Evolutionary conservation across 2,113 vertebrate species (phyloP).

Genomic region (Cochlearius cochlearius): DNA sequence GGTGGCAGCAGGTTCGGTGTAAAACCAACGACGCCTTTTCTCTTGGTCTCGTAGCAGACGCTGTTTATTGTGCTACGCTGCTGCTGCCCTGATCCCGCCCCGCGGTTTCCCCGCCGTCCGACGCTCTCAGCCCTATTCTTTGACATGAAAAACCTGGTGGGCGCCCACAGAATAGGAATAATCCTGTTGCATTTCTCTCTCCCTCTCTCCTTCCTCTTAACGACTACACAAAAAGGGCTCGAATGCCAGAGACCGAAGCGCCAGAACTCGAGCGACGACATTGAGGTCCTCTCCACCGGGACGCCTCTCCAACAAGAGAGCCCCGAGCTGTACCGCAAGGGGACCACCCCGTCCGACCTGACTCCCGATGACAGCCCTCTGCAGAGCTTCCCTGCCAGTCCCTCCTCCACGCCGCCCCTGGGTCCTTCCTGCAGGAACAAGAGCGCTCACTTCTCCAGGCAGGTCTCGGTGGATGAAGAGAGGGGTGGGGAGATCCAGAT

Average conservation of each 20-base stretch:
- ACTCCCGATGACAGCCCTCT: slow-evolving; percentile 91
- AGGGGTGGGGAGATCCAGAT: slow-evolving; percentile 92
- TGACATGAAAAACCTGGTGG: fast-evolving
- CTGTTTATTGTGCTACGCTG: background rate
- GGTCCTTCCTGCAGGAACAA: slow-evolving; percentile 79
- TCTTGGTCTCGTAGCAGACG: background rate
- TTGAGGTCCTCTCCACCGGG: slow-evolving; percentile 89
- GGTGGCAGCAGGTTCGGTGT: background rate
- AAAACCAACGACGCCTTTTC: background rate
- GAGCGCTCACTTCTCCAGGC: slow-evolving; percentile 89
- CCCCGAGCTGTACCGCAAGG: slow-evolving; percentile 93
- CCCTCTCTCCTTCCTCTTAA: background rate
- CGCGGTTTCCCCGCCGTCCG: fast-evolving
- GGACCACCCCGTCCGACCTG: slow-evolving; percentile 90
- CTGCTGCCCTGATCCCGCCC: background rate
- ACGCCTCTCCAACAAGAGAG: slow-evolving; percentile 85
- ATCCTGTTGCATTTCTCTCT: background rate
- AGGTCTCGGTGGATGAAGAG: slow-evolving; percentile 89
- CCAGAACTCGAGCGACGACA: slow-evolving; percentile 87
- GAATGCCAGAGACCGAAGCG: slow-evolving; percentile 91
- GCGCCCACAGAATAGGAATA: background rate
- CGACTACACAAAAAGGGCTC: slow-evolving; percentile 73
- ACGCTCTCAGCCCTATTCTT: background rate
- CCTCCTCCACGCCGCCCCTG: slow-evolving; percentile 78
- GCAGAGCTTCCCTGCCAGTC: slow-evolving; percentile 86